Base-by-base conservation (phyloP, 2,888 invertebrate genomes). In the Teleogryllus oceanicus region DNA sequence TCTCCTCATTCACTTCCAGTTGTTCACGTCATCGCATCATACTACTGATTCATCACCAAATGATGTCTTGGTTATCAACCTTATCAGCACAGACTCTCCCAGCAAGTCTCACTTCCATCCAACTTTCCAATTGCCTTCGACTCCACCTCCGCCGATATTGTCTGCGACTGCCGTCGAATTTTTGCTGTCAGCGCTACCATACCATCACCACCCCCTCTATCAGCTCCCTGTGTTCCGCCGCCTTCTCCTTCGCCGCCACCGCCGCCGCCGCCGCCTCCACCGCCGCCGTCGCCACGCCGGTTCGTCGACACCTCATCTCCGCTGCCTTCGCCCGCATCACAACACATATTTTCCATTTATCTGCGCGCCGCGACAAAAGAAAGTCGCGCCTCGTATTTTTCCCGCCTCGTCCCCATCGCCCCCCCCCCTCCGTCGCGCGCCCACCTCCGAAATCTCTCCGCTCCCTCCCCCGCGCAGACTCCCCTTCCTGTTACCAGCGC, bases 291-390 rank as follows among this genome's bases (percentile, higher is more conserved):
- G n/a, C n/a, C n/a, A n/a, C n/a, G n/a, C 62, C 37, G 37, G 8
- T 37, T 37, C 37, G 37, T 37, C 37, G 37, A 37, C 62, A n/a
- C 62, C 62, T 62, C 62, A 62, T 62, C 62, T 62, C n/a, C 62
- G n/a, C 62, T 4, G 62, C 13, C 62, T 8, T n/a, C 62, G n/a
- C 37, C 13, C 13, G 62, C 62, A 62, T 62, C 62, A n/a, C 62
- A 62, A 62, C 62, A 62, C 62, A 62, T 62, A 62, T 62, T 62
- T 62, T 62, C 62, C 62, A 62, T 62, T 62, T 62, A 62, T 62
- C 62, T 62, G 62, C 62, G 62, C 62, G n/a, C 13, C 62, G 62
- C 62, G 62, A 62, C 62, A 62, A 62, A 62, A 62, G 62, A 62
- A 62, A 62, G 62, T 62, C 62, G 62, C n/a, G 13, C 62, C 62